These are phyloP conservation scores for Calypte anna DNA, from an alignment of 2,113 vertebrate species.

Conservation along the genomic window DNA sequence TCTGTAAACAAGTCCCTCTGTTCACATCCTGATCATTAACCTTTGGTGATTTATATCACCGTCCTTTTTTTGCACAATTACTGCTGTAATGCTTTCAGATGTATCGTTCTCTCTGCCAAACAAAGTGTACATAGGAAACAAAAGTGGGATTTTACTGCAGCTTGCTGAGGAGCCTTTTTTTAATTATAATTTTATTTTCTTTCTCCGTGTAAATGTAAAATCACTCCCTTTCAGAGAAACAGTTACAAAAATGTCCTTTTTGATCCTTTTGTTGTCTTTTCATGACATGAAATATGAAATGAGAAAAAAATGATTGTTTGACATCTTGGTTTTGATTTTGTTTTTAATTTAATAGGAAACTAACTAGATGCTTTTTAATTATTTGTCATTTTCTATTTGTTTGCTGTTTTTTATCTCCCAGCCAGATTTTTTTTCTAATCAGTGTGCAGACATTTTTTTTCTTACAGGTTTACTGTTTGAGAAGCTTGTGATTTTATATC, in stretches of 20 bases:
- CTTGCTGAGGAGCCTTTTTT: slow-evolving; percentile 51
- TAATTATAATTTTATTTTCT: slow-evolving; percentile 1
- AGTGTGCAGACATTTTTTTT: neutral
- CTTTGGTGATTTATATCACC: slow-evolving; percentile 80
- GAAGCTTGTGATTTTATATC: neutral
- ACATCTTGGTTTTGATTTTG: neutral
- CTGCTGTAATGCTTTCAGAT: slow-evolving; percentile 26
- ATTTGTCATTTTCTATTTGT: neutral
- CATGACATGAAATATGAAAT: neutral
- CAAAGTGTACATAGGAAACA: slow-evolving; percentile 19
- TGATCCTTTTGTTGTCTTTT: neutral
- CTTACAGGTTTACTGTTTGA: neutral
- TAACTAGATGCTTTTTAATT: neutral
- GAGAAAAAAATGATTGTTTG: neutral
- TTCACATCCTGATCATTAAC: slow-evolving; percentile 81
- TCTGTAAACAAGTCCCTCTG: slow-evolving; percentile 82
- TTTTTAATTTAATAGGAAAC: neutral
- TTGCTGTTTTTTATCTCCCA: neutral
- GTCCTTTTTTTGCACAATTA: slow-evolving; percentile 65
- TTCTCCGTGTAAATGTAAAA: slow-evolving; percentile 1
- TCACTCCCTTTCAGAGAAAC: neutral
- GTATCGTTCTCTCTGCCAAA: slow-evolving; percentile 25
- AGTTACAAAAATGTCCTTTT: neutral
- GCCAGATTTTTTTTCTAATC: neutral
- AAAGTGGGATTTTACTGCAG: slow-evolving; percentile 11